A percentile compares a stretch with the other conserved stretches of the same genome.
These are phyloP conservation scores for Ophioninae sp. DNA, from an alignment of 2,888 invertebrate genomes.

Conservation along the genomic window DNA sequence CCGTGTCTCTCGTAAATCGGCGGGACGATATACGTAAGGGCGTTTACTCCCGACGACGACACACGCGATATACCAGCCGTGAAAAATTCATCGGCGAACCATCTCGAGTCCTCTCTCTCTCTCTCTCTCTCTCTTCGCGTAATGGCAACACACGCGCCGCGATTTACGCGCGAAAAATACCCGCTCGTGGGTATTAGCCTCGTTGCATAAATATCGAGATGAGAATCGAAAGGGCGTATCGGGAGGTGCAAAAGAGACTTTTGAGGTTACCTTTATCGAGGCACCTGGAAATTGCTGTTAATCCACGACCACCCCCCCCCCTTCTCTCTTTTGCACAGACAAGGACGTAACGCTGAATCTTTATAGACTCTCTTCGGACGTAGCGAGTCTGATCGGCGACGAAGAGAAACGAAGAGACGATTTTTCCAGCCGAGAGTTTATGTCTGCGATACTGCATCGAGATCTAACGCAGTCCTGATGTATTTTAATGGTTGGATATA, in stretches of 20 bases:
- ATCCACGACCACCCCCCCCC: too few relatives aligned
- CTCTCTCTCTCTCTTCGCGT: not conserved
- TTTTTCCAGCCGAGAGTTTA: too few relatives aligned
- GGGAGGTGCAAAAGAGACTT: not conserved
- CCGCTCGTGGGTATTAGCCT: not conserved
- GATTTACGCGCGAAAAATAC: not conserved
- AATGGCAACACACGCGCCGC: constrained; percentile 14
- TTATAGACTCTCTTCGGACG: not conserved
- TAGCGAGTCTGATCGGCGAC: too few relatives aligned
- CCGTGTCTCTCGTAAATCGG: constrained; percentile 64
- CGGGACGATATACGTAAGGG: constrained; percentile 47
- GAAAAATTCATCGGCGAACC: constrained; percentile 43
- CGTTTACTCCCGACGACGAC: constrained; percentile 64
- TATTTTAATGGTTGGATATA: too few relatives aligned
- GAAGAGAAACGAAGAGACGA: too few relatives aligned
- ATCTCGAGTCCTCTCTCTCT: too few relatives aligned
- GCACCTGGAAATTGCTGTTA: constrained; percentile 2
- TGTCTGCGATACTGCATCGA: too few relatives aligned
- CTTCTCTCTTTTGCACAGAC: too few relatives aligned
- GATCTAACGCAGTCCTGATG: too few relatives aligned
- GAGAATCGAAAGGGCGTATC: constrained; percentile 13
- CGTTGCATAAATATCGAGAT: not conserved
- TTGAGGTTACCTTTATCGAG: not conserved
- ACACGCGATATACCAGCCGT: constrained; percentile 56
- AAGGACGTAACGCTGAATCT: not conserved